Conservation (phyloP, 1,140 invertebrate species). For the Drosophila pectinifera region DNA sequence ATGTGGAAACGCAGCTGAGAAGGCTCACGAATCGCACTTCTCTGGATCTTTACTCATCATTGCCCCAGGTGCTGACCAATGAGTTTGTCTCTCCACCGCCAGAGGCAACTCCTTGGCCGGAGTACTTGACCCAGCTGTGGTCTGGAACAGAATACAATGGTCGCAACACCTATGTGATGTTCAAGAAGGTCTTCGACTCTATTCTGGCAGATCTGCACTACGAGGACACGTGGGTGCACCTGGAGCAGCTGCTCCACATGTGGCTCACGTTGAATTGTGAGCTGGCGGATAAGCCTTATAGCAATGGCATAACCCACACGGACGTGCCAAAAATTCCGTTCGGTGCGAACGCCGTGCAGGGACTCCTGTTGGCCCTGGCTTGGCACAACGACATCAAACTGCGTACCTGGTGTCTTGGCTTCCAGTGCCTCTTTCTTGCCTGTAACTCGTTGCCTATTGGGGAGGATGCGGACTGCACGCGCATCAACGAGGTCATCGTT, state of each 20-base stretch:
- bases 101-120: slow-evolving; percentile 85
- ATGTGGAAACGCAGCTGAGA: slow-evolving; percentile 90
- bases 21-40: slow-evolving; percentile 87
- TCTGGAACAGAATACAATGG: slow-evolving; percentile 78
- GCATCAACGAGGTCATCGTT: slow-evolving; percentile 88
- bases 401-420: slow-evolving; percentile 90
- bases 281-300: slow-evolving; percentile 85
- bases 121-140: slow-evolving; percentile 82
- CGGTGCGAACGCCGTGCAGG: slow-evolving; percentile 89
- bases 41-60: slow-evolving; percentile 77
- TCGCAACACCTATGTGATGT: slow-evolving; percentile 86
- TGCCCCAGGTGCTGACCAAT: slow-evolving; percentile 85
- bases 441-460: slow-evolving; percentile 85
- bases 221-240: slow-evolving; percentile 87
- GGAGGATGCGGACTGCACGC: slow-evolving; percentile 75
- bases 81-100: slow-evolving; percentile 80
- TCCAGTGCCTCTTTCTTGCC: slow-evolving; percentile 88
- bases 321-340: slow-evolving; percentile 90
- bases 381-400: slow-evolving; percentile 89
- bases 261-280: slow-evolving; percentile 93
- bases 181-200: slow-evolving; percentile 89
- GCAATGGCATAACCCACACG: slow-evolving; percentile 86
- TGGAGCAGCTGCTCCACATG: slow-evolving; percentile 92
- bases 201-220: slow-evolving; percentile 88
- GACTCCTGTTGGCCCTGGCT: slow-evolving; percentile 89